Conservation (phyloP, 2,113 vertebrate species). For the Epinephelus lanceolatus region DNA sequence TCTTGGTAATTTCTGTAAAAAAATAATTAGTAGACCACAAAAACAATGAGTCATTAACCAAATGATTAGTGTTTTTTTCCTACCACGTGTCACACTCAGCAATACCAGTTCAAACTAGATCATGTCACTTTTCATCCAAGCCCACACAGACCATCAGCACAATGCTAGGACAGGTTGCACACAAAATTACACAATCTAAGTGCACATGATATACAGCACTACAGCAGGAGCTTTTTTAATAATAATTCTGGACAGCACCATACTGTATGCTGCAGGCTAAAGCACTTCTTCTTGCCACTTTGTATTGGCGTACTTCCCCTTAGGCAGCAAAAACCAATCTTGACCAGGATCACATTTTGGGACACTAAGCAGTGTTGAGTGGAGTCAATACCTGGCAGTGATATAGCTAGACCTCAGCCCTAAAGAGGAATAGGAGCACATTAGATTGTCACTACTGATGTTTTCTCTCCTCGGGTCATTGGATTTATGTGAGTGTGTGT, state of each 20-base stretch:
- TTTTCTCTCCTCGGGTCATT: slow-evolving; percentile 65
- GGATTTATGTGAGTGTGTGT: slow-evolving; percentile 49
- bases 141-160: neutral
- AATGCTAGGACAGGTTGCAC: neutral
- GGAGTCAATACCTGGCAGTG: slow-evolving; percentile 78
- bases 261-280: slow-evolving; percentile 34
- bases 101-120: neutral
- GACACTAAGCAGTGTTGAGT: slow-evolving; percentile 77
- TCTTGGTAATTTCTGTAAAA: neutral
- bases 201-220: neutral
- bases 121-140: neutral
- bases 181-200: neutral
- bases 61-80: neutral
- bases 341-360: slow-evolving; percentile 70
- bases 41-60: neutral
- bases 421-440: slow-evolving; percentile 66
- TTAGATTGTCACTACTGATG: slow-evolving; percentile 69
- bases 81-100: neutral
- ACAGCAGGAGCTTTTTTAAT: slow-evolving; percentile 19
- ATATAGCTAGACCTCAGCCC: slow-evolving; percentile 58
- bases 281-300: slow-evolving; percentile 44
- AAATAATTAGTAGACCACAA: neutral
- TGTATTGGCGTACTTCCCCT: slow-evolving; percentile 52
- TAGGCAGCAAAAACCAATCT: slow-evolving; percentile 72
- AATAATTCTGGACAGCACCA: slow-evolving; percentile 14